Evolutionary conservation across 1,140 invertebrate genomes (phyloP).

Genomic region (Hycleus cichorii): DNA sequence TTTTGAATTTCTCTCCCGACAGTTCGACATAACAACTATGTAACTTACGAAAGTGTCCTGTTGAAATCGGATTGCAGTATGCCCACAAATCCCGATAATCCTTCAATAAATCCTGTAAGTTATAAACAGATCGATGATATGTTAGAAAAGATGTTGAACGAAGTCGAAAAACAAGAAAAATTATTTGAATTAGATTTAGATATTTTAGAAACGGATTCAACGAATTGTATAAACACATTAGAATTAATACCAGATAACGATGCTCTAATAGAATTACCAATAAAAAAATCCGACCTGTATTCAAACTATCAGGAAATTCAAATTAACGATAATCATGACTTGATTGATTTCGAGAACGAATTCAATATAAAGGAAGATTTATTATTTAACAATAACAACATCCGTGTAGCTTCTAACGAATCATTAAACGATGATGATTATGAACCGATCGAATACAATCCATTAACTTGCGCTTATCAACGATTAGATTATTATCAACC

Average conservation of each 20-base stretch:
- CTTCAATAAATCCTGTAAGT: slow-evolving; percentile 24
- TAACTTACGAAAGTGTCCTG: slow-evolving; percentile 36
- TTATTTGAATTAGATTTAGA: slow-evolving; percentile 31
- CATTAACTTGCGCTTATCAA: slow-evolving; percentile 17
- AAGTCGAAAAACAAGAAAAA: slow-evolving; percentile 36
- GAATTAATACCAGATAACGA: slow-evolving; percentile 34
- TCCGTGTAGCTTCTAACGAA: slow-evolving; percentile 28
- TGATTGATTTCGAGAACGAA: slow-evolving; percentile 2
- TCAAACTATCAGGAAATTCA: slow-evolving; percentile 14
- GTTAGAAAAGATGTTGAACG: slow-evolving; percentile 36
- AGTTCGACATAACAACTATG: neutral
- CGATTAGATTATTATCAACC: slow-evolving; percentile 8
- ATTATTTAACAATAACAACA: slow-evolving; percentile 18
- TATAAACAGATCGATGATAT: slow-evolving; percentile 38
- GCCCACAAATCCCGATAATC: slow-evolving; percentile 10
- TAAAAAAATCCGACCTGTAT: slow-evolving; percentile 22
- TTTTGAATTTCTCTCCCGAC: neutral
- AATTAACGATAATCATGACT: slow-evolving; percentile 1
- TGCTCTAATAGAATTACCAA: slow-evolving; percentile 39
- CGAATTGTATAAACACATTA: slow-evolving; percentile 34
- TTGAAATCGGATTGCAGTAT: slow-evolving; percentile 26
- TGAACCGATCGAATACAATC: slow-evolving; percentile 32
- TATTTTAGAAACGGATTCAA: slow-evolving; percentile 24
- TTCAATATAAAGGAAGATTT: neutral
- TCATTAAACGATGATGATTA: slow-evolving; percentile 28